Evolutionary conservation across 2,113 vertebrate species (phyloP), one percentile per base, ranked within the genome.

Genomic region (Otis tarda): DNA sequence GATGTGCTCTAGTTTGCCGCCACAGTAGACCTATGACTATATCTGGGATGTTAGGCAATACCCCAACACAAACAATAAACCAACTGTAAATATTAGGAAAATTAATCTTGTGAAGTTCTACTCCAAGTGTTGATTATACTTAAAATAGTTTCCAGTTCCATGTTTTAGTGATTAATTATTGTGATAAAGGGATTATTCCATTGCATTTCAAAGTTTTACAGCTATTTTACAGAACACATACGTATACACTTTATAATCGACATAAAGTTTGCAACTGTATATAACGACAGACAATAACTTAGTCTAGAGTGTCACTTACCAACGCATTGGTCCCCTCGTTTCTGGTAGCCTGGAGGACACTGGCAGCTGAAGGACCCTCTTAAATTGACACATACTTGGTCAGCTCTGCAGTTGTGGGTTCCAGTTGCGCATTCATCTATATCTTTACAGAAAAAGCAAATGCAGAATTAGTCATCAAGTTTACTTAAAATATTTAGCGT

Each of bases 311-410:
- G 52, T 3, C 35, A 97, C 99, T 98, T 96, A 99, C 99, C 99
- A 28, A 99, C 94, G 33, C 99, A 99, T 52, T 98, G 99, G 14
- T 99, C 99, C 70, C 99, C 99, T 41, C 97, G 98, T 95, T 98
- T 99, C 97, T 99, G 99, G 94, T 98, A 99, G 45, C 99, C 99
- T 1, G 97, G 91, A 78, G 93, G 98, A 96, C 99, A 99, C 71
- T 99, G 98, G 92, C 99, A 99, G 70, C 88, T 96, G 93, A 98
- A 99, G 78, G 99, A 99, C 55, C 99, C 99, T 95, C 99, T 98
- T 60, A 99, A 98, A 96, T 99, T 99, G 94, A 98, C 96, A 95
- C 99, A 99, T 4, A 98, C 97, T 97, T 99, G 99, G 71, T 99
- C 99, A 13, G 97, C 33, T 69, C 98, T 98, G 77, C 99, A 99